Base-by-base conservation (phyloP, 1,140 invertebrate genomes). In the Diabrotica virgifera region DNA sequence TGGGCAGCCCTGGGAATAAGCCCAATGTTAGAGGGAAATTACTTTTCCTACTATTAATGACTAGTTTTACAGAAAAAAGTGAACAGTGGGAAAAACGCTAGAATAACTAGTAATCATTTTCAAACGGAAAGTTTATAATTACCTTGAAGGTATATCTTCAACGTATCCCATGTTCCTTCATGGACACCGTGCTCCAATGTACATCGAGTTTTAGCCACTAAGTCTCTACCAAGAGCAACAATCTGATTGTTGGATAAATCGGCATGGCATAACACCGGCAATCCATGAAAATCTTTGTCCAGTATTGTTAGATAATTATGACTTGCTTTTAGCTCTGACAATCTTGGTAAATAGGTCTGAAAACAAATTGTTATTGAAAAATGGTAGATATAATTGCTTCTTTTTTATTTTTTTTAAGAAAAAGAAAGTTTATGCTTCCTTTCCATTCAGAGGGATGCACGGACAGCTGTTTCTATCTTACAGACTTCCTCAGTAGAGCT, bases 101-200 rank as follows among this genome's bases (percentile, higher is more conserved):
- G 24, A 24, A 4, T 2, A 24, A 24, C 24, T 24, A 24, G 24
- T 24, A 24, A 24, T 4, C 1, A 4, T 24, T 24, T 24, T 24
- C 24, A 24, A 24, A 24, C 1, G 24, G 4, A 24, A 24, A 24
- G 24, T 24, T 24, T 24, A 24, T 24, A 24, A 10, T 71, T 66
- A 92, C 90, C 89, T 87, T 91, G 85, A 60, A 93, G 81, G 77
- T 90, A 87, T 72, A 93, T 88, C 73, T 90, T 88, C 70, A 93
- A 79, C 54, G 87, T 87, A 68, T 88, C 89, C 60, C 85, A 86
- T 7, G 91, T 88, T 64, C 89, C 89, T 35, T 76, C 76, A 51
- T 76, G 75, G 5, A 77, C 70, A 9, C 72, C 74, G 59, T 74
- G 66, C 72, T 90, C 88, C 55, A 90, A 85, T 52, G 84, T 87